Conservation (phyloP, 23 tunicate genomes). For the Pegea sp. region DNA sequence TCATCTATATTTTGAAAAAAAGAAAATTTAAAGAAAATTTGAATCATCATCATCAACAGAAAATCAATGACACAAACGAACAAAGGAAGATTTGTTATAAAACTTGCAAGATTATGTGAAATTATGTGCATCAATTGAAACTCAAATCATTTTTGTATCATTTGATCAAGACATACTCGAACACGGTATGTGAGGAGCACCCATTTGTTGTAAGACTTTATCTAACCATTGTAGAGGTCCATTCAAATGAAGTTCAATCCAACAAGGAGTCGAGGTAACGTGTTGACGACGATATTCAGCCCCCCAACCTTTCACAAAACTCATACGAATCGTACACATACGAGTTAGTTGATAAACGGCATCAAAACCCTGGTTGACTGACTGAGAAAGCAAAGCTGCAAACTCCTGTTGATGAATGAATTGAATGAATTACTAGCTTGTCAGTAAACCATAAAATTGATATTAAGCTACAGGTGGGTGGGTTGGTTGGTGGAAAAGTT, state of each 20-base stretch:
- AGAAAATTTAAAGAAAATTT: too few relatives aligned
- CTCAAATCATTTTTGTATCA: not conserved
- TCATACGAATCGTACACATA: slow-evolving; percentile 98
- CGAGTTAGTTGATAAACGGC: slow-evolving; percentile 77
- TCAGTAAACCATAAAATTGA: not conserved
- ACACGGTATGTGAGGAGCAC: slow-evolving; percentile 80
- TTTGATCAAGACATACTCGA: slow-evolving; percentile 55
- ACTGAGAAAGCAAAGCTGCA: slow-evolving; percentile 82
- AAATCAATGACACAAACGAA: too few relatives aligned
- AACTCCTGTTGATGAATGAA: slow-evolving; percentile 40
- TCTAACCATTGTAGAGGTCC: slow-evolving; percentile 98
- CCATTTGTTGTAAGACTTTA: slow-evolving; percentile 88
- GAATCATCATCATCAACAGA: too few relatives aligned
- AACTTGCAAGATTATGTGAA: too few relatives aligned
- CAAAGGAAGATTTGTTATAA: too few relatives aligned
- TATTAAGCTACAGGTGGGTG: not conserved
- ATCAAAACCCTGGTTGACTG: slow-evolving; percentile 91
- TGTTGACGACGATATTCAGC: slow-evolving; percentile 92
- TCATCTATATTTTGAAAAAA: too few relatives aligned
- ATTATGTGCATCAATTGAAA: too few relatives aligned
- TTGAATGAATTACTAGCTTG: not conserved
- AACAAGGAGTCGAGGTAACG: slow-evolving; percentile 95
- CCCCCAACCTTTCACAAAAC: slow-evolving; percentile 99
- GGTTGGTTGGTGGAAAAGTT: not conserved
- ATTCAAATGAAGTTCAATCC: slow-evolving; percentile 96